Evolutionary conservation across 64 coral and sea anemone genomes (phyloP).

Genomic region (Orbicella faveolata): DNA sequence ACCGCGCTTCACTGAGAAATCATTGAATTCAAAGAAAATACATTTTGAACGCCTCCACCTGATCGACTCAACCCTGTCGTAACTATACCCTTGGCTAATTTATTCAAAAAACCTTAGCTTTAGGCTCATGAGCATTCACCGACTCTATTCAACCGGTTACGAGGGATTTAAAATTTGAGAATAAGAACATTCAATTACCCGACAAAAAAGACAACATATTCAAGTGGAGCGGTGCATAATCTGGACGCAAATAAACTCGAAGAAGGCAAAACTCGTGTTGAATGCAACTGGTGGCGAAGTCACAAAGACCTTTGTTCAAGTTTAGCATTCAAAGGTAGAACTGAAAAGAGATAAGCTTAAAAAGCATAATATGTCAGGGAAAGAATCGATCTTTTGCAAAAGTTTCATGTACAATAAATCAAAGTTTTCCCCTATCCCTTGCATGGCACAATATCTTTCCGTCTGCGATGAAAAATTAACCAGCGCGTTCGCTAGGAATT

Average conservation of each 20-base stretch:
- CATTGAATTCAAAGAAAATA: conserved; percentile 26
- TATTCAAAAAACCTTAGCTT: conserved; percentile 24
- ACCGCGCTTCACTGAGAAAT: conserved; percentile 13
- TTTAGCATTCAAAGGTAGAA: conserved; percentile 21
- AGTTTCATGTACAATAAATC: conserved; percentile 24
- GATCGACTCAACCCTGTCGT: conserved; percentile 27
- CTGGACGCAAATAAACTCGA: background rate
- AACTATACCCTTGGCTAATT: conserved; percentile 47
- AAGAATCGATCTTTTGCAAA: conserved; percentile 1
- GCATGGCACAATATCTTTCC: background rate
- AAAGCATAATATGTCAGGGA: conserved; percentile 6
- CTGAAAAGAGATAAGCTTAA: background rate
- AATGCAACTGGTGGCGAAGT: conserved; percentile 40
- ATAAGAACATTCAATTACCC: conserved; percentile 36
- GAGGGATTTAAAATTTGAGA: conserved; percentile 24
- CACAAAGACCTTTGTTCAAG: conserved; percentile 48
- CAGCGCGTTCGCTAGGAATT: conserved; percentile 36
- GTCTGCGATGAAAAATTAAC: conserved; percentile 50
- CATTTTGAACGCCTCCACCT: conserved; percentile 25
- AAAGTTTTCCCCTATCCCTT: conserved; percentile 25
- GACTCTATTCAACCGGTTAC: conserved; percentile 30
- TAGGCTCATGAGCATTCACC: conserved; percentile 26
- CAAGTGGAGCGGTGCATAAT: background rate
- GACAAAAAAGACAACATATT: conserved; percentile 2
- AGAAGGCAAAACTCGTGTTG: conserved; percentile 1